A percentile compares a stretch with the other conserved stretches of the same genome.
Conservation (phyloP, 2,888 invertebrate genomes). For the Athalia circularis region DNA sequence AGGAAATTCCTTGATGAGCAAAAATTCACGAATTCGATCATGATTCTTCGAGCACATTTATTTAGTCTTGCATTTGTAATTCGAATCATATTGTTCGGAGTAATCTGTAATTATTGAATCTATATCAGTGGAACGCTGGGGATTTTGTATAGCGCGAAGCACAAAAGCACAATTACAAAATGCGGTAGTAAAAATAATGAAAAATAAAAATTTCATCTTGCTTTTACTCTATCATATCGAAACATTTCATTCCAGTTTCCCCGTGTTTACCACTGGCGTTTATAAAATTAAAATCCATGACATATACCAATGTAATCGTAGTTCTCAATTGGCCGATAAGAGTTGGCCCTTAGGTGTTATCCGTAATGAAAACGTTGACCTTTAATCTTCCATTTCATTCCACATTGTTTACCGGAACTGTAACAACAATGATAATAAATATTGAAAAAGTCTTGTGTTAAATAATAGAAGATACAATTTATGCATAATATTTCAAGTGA, state of each 20-base stretch:
- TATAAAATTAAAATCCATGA: constrained; percentile 19
- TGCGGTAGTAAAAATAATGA: neutral
- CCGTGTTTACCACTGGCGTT: constrained; percentile 8
- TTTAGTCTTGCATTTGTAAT: constrained; percentile 34
- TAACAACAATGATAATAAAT: neutral
- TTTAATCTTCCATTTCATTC: constrained; percentile 36
- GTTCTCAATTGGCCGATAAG: constrained; percentile 19
- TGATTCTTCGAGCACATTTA: constrained; percentile 6
- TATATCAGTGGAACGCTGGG: constrained; percentile 5
- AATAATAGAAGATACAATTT: constrained; percentile 1
- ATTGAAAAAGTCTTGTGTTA: neutral
- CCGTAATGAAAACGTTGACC: constrained; percentile 18
- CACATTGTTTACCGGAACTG: constrained; percentile 12
- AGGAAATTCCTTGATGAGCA: neutral
- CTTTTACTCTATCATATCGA: constrained; percentile 26
- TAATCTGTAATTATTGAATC: constrained; percentile 15
- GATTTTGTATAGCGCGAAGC: constrained; percentile 18
- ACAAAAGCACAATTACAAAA: constrained; percentile 15
- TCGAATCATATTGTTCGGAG: constrained; percentile 9
- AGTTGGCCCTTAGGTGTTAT: constrained; percentile 1
- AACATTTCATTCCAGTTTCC: constrained; percentile 13
- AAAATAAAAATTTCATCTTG: neutral
- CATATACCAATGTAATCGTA: constrained; percentile 28
- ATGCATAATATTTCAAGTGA: constrained; percentile 21
- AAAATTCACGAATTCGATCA: constrained; percentile 2